phyloP scores from a whole-genome alignment of 2,888 invertebrate species.

The Pyrocoelia pectoralis region DNA sequence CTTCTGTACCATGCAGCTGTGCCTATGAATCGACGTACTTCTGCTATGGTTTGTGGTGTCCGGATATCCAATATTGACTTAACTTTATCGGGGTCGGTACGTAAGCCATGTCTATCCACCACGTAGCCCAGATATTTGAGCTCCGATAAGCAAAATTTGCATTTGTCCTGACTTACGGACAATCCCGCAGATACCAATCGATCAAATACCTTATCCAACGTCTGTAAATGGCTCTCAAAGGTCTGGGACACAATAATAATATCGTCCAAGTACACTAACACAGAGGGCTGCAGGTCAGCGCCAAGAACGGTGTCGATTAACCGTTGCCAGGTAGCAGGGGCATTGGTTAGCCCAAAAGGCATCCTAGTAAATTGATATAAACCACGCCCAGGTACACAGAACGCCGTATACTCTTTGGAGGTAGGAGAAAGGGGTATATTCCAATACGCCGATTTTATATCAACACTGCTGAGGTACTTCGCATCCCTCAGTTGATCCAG shows the following conservation, averaged over 20 bases:
- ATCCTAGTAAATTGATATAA: slow-evolving; percentile 23
- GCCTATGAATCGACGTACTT: slow-evolving; percentile 26
- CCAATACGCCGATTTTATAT: slow-evolving; percentile 45
- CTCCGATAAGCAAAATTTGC: slow-evolving; percentile 39
- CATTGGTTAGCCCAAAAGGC: slow-evolving; percentile 22
- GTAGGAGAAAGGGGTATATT: slow-evolving; percentile 37
- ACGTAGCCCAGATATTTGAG: slow-evolving; percentile 50
- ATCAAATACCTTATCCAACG: slow-evolving; percentile 32
- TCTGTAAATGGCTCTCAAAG: slow-evolving; percentile 37
- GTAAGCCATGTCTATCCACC: slow-evolving; percentile 44
- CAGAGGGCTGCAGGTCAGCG: slow-evolving; percentile 13
- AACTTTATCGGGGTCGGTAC: slow-evolving; percentile 41
- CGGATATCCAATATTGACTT: slow-evolving; percentile 34
- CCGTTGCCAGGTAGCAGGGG: slow-evolving; percentile 13
- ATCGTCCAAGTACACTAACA: slow-evolving; percentile 38
- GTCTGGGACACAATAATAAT: slow-evolving; percentile 36
- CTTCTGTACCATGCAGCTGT: slow-evolving; percentile 31
- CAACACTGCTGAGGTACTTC: slow-evolving; percentile 43
- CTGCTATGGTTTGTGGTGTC: slow-evolving; percentile 20
- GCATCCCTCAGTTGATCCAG: slow-evolving; percentile 42
- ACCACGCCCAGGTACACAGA: slow-evolving; percentile 23
- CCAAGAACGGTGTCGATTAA: slow-evolving; percentile 7
- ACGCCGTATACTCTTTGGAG: slow-evolving; percentile 14
- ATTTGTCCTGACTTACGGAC: slow-evolving; percentile 46
- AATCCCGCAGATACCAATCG: slow-evolving; percentile 30